Conservation (phyloP, 2,888 invertebrate species). For the Clepsis dumicolana region DNA sequence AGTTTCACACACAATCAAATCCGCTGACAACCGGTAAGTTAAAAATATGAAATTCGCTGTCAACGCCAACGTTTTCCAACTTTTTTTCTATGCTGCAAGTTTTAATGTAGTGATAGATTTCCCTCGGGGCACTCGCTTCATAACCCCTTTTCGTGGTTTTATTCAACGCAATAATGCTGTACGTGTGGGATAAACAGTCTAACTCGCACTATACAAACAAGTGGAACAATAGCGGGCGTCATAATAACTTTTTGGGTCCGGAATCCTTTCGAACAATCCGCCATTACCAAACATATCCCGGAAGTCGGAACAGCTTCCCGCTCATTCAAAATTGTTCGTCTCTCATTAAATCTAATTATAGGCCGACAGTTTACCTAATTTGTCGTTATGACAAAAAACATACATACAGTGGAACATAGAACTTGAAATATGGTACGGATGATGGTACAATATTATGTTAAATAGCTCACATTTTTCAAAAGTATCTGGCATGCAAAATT, state of each 20-base stretch:
- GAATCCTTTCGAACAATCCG: conserved; percentile 20
- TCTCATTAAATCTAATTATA: background rate
- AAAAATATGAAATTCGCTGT: background rate
- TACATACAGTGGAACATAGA: too few relatives aligned
- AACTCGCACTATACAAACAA: conserved; percentile 37
- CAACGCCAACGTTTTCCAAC: background rate
- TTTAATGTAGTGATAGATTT: conserved; percentile 30
- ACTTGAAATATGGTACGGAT: too few relatives aligned
- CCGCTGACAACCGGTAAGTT: background rate
- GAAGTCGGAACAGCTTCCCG: conserved; percentile 20
- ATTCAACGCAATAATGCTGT: conserved; percentile 32
- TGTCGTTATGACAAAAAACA: background rate
- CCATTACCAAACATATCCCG: conserved; percentile 7
- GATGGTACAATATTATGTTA: too few relatives aligned
- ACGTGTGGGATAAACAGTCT: conserved; percentile 25
- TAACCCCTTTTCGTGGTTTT: conserved; percentile 29
- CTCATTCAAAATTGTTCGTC: conserved; percentile 14
- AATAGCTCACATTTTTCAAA: too few relatives aligned
- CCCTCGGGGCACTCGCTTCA: conserved; percentile 26
- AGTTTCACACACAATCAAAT: too few relatives aligned
- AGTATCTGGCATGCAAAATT: too few relatives aligned
- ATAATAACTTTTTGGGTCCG: conserved; percentile 41
- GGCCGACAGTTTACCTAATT: background rate
- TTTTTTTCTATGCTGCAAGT: conserved; percentile 12
- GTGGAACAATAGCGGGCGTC: conserved; percentile 30